Conservation (phyloP, 2,888 invertebrate species). For the Dryocosmus kuriphilus region DNA sequence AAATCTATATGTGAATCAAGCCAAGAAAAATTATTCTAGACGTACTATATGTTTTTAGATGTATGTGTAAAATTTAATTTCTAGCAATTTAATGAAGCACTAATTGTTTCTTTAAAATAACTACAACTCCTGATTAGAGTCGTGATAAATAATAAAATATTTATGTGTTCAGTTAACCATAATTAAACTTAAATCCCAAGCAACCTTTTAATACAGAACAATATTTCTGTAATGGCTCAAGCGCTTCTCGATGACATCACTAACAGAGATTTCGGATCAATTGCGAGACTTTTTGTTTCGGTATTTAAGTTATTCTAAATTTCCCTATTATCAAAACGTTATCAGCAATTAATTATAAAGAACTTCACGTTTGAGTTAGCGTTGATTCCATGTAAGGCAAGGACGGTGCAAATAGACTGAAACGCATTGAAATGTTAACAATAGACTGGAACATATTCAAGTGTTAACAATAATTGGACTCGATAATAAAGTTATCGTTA, state of each 20-base stretch:
- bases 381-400: slow-evolving; percentile 32
- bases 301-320: background rate
- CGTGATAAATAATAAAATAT: too few species aligned
- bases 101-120: too few species aligned
- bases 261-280: background rate
- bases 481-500: slow-evolving; percentile 38
- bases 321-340: background rate
- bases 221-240: background rate
- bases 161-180: too few species aligned
- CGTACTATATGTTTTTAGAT: too few species aligned
- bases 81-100: too few species aligned
- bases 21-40: too few species aligned
- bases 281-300: background rate
- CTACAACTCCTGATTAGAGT: too few species aligned
- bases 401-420: slow-evolving; percentile 34
- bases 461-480: slow-evolving; percentile 36
- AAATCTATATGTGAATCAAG: slow-evolving; percentile 25
- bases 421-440: slow-evolving; percentile 36
- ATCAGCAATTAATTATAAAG: background rate
- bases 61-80: too few species aligned
- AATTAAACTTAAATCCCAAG: too few species aligned
- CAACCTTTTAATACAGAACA: background rate
- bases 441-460: slow-evolving; percentile 39
- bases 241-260: background rate
- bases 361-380: slow-evolving; percentile 21